Percentiles rank a stretch among this genome's conserved stretches.
phyloP scores from a whole-genome alignment of 2,797 vertebrate species.

The Urocyon cinereoargenteus region DNA sequence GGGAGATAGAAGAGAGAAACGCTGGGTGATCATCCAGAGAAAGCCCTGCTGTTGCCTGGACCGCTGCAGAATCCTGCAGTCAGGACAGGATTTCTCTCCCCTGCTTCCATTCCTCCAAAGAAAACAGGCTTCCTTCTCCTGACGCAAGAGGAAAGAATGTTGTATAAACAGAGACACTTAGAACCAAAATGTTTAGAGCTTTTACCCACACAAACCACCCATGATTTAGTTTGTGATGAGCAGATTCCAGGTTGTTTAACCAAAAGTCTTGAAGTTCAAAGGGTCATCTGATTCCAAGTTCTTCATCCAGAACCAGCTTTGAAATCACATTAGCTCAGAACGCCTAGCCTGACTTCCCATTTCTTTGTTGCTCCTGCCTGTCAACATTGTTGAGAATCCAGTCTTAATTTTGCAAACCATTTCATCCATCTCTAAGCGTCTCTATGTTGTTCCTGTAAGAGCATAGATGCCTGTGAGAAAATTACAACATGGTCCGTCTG shows the following conservation, averaged over 20 bases:
- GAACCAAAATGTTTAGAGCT: background rate
- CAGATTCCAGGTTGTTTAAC: background rate
- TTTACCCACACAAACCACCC: background rate
- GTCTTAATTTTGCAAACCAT: background rate
- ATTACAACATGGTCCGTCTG: background rate
- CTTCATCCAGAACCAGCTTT: background rate
- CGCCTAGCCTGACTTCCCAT: background rate
- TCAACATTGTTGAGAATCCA: background rate
- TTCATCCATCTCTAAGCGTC: background rate
- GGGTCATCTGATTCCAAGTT: background rate
- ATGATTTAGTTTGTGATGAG: background rate
- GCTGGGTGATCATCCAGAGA: background rate
- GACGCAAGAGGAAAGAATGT: background rate
- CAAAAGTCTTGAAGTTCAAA: background rate
- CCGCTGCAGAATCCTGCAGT: background rate
- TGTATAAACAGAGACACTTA: background rate
- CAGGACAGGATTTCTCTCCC: background rate
- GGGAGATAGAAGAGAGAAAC: background rate
- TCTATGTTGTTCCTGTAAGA: background rate
- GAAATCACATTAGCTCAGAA: background rate
- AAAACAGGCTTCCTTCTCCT: constrained; percentile 8
- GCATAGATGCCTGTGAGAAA: background rate
- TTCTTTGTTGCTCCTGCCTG: too few relatives aligned
- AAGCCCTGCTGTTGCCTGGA: background rate
- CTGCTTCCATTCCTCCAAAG: background rate